Conservation (phyloP, 2,888 invertebrate genomes). For the Ennomos fuscantarius region DNA sequence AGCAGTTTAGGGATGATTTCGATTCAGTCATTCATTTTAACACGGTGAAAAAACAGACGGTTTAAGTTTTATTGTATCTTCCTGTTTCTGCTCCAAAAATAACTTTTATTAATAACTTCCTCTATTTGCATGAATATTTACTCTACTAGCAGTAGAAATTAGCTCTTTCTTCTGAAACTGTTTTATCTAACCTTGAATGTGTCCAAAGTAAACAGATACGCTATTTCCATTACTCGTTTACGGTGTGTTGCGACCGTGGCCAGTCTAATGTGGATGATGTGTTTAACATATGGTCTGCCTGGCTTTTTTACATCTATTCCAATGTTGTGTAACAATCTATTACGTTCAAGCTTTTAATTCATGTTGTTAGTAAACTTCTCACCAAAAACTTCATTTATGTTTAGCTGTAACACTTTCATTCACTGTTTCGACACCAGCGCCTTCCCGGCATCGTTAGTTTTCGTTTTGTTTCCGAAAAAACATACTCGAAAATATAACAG, state of each 20-base stretch:
- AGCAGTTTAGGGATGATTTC: neutral
- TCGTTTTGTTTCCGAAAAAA: conserved; percentile 24
- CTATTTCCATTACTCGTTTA: conserved; percentile 50
- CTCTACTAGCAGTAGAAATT: conserved; percentile 17
- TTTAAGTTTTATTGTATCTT: too few species aligned
- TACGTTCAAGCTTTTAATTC: conserved; percentile 6
- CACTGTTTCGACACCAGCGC: conserved; percentile 28
- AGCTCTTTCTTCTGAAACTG: conserved; percentile 17
- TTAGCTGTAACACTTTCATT: conserved; percentile 36
- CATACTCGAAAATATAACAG: conserved; percentile 32
- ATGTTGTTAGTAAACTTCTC: conserved; percentile 26
- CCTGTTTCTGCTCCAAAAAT: too few species aligned
- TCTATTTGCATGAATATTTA: neutral
- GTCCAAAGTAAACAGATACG: conserved; percentile 53
- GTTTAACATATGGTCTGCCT: conserved; percentile 32
- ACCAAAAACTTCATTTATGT: conserved; percentile 7
- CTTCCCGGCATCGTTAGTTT: conserved; percentile 31
- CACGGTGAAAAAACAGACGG: too few species aligned
- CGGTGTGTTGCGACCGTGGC: conserved; percentile 37
- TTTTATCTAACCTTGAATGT: conserved; percentile 52
- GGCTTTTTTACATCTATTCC: conserved; percentile 21
- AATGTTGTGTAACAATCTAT: conserved; percentile 14
- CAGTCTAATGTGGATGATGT: conserved; percentile 21
- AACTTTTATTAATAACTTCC: neutral
- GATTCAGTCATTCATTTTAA: too few species aligned